Evolutionary conservation across 1,140 invertebrate genomes (phyloP).

Genomic region (Anoplolepis gracilipes): DNA sequence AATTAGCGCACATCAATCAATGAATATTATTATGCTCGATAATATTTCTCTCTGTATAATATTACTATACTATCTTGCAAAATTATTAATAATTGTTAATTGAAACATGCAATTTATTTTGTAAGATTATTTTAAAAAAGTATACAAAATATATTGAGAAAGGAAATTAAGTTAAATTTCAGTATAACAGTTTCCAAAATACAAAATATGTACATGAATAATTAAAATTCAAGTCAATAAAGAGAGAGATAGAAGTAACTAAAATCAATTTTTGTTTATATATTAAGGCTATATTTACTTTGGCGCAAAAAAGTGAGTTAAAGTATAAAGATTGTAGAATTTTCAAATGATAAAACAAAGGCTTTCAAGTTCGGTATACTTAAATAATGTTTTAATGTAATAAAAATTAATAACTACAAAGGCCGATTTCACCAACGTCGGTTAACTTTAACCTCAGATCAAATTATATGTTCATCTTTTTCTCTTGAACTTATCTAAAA

Average conservation of each 20-base stretch:
- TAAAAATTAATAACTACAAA: background rate
- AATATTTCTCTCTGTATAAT: background rate
- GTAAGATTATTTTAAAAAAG: background rate
- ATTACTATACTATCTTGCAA: background rate
- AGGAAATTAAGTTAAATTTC: background rate
- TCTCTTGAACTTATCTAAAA: no score
- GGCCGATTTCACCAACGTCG: no score
- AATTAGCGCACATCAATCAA: background rate
- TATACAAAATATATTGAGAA: background rate
- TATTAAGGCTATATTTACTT: background rate
- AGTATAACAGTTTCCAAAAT: background rate
- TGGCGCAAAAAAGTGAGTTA: background rate
- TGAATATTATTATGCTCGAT: background rate
- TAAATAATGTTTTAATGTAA: background rate
- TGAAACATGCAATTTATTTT: background rate
- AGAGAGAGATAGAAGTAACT: background rate
- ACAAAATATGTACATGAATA: conserved; percentile 2
- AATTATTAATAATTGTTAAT: background rate
- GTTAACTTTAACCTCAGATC: no score
- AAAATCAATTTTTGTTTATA: background rate
- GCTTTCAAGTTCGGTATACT: background rate
- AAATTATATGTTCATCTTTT: no score
- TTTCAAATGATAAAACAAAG: background rate
- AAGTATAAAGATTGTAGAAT: no score
- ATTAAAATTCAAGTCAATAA: background rate